Evolutionary conservation across 2,888 invertebrate genomes (phyloP).

Genomic region (Mycalesis mineus): DNA sequence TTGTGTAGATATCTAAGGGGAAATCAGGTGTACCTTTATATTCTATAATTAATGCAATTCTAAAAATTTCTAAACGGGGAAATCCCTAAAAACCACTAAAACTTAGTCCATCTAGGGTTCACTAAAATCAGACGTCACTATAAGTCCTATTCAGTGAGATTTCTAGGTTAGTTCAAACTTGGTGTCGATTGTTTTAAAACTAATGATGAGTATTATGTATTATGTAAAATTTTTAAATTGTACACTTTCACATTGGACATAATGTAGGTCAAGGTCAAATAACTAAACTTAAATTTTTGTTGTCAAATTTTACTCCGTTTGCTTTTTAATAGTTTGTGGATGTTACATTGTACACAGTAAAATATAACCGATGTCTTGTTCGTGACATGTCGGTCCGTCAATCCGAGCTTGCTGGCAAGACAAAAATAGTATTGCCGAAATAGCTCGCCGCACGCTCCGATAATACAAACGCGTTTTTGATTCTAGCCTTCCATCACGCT

Average conservation of each 20-base stretch:
- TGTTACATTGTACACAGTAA: constrained; percentile 49
- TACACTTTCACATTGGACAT: background rate
- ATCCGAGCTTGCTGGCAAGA: constrained; percentile 72
- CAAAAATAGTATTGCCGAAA: constrained; percentile 70
- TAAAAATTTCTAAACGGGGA: constrained; percentile 17
- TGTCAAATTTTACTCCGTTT: constrained; percentile 28
- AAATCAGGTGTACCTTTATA: constrained; percentile 12
- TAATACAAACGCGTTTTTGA: constrained; percentile 73
- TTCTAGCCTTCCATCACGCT: constrained; percentile 59
- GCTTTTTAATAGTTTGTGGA: constrained; percentile 44
- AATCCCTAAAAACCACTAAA: constrained; percentile 22
- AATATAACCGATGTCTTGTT: constrained; percentile 54
- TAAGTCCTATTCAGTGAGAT: constrained; percentile 24
- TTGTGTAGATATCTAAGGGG: constrained; percentile 13
- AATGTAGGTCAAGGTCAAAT: constrained; percentile 74
- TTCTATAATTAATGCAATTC: constrained; percentile 19
- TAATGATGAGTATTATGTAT: background rate
- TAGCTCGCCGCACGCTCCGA: constrained; percentile 71
- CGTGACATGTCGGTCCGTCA: constrained; percentile 75
- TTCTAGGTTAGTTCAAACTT: constrained; percentile 16
- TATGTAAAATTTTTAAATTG: constrained; percentile 3
- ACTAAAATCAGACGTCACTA: constrained; percentile 29
- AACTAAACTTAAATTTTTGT: constrained; percentile 30
- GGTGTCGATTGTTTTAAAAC: background rate
- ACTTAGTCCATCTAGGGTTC: constrained; percentile 30